Conservation (phyloP, 2,113 vertebrate genomes). For the Leuciscus idus region DNA sequence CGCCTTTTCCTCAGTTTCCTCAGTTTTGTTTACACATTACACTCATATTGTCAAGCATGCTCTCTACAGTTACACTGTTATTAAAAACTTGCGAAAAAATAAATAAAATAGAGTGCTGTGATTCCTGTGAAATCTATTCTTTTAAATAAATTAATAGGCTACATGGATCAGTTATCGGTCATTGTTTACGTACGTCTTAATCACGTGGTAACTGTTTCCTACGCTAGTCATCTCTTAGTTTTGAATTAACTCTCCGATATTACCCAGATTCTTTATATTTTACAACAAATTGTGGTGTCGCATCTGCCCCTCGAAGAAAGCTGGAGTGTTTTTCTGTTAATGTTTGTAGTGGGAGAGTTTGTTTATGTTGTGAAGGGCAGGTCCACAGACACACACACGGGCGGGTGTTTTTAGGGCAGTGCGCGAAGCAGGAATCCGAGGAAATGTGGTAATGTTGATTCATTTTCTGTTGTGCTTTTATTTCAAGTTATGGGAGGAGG, state of each 20-base stretch:
- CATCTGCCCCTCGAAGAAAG: neutral
- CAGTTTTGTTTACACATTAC: too few relatives aligned
- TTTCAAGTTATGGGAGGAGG: neutral
- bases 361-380: slow-evolving; percentile 10
- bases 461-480: neutral
- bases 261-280: neutral
- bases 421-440: neutral
- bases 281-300: neutral
- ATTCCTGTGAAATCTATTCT: neutral
- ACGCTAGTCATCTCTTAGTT: neutral
- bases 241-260: neutral
- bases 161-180: neutral
- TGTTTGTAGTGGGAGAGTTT: slow-evolving; percentile 15
- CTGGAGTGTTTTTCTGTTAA: neutral
- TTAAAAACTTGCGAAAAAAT: too few relatives aligned
- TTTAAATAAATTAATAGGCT: neutral
- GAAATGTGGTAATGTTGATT: slow-evolving; percentile 22
- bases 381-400: neutral
- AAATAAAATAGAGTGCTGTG: neutral
- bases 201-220: neutral
- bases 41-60: too few relatives aligned
- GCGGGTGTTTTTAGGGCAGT: slow-evolving; percentile 17
- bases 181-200: neutral
- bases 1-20: too few relatives aligned
- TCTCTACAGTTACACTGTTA: too few relatives aligned